Evolutionary conservation across 2,113 vertebrate species (phyloP).

Genomic region (Rhea americana): DNA sequence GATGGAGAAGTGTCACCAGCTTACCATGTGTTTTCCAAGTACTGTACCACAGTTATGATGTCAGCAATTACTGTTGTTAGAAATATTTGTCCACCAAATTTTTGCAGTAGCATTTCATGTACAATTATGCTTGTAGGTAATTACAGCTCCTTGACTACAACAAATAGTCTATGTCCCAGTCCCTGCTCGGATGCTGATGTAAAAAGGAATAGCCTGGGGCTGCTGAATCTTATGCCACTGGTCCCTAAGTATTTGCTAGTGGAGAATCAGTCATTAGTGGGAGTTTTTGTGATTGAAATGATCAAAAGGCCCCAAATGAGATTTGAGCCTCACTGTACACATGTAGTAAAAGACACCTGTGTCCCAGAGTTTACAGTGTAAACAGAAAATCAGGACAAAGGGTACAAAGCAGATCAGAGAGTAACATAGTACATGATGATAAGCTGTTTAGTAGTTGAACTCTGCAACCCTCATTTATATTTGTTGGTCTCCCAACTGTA

Average conservation of each 20-base stretch:
- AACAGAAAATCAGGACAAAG: neutral
- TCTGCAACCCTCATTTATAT: neutral
- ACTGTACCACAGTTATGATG: neutral
- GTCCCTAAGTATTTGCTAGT: neutral
- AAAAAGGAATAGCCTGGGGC: neutral
- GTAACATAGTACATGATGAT: neutral
- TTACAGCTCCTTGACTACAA: neutral
- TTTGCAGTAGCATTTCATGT: neutral
- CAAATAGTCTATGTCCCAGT: neutral
- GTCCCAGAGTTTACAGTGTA: neutral
- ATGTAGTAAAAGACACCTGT: neutral
- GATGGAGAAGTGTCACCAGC: neutral
- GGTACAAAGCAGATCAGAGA: neutral
- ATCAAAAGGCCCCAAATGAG: neutral
- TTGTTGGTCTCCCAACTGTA: neutral
- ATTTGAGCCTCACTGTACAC: neutral
- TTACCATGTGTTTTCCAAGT: neutral
- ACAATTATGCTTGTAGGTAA: neutral
- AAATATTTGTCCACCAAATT: neutral
- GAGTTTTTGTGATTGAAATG: neutral
- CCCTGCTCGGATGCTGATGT: neutral
- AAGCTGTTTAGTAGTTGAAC: neutral
- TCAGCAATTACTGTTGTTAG: neutral
- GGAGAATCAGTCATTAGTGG: neutral
- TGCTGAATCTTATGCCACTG: neutral